A percentile compares a stretch with the other conserved stretches of the same genome.
phyloP scores from a whole-genome alignment of 2,888 invertebrate species.

The Clunio marinus region DNA sequence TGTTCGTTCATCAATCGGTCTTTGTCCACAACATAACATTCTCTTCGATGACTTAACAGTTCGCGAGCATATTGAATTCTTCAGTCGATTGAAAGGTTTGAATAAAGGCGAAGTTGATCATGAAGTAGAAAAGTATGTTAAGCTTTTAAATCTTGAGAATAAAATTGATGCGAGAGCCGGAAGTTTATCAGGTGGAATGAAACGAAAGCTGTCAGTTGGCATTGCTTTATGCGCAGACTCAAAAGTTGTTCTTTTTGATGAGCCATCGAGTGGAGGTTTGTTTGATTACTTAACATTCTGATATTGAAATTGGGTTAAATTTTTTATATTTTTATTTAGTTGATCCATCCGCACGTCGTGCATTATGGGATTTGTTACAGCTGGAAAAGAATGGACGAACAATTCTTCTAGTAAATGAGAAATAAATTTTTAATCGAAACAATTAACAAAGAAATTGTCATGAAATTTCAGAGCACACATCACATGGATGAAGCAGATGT shows the following conservation, averaged over 20 bases:
- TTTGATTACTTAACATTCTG: too few species aligned
- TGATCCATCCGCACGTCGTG: constrained; percentile 71
- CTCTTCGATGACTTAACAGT: constrained; percentile 73
- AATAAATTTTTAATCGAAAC: constrained; percentile 44
- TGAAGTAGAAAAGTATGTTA: constrained; percentile 61
- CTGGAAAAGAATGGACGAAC: constrained; percentile 56
- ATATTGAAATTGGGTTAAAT: too few species aligned
- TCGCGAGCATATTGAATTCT: constrained; percentile 71
- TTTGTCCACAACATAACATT: constrained; percentile 78
- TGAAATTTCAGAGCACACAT: constrained; percentile 68
- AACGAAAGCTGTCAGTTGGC: constrained; percentile 64
- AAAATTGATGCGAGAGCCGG: constrained; percentile 57
- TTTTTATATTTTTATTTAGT: too few species aligned
- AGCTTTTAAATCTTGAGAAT: constrained; percentile 57
- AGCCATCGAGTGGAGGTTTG: constrained; percentile 72
- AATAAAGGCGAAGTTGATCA: constrained; percentile 51
- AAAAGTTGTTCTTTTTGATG: constrained; percentile 61
- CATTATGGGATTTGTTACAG: constrained; percentile 71
- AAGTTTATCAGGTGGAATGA: constrained; percentile 66
- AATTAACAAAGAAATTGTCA: too few species aligned
- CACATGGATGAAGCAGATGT: constrained; percentile 83
- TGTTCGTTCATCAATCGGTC: constrained; percentile 62
- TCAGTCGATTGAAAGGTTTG: constrained; percentile 62
- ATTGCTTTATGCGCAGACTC: constrained; percentile 66
- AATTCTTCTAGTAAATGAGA: neutral